A percentile compares a stretch with the other conserved stretches of the same genome.
Conservation (phyloP, 2,888 invertebrate genomes). For the Chrysina gloriosa region DNA sequence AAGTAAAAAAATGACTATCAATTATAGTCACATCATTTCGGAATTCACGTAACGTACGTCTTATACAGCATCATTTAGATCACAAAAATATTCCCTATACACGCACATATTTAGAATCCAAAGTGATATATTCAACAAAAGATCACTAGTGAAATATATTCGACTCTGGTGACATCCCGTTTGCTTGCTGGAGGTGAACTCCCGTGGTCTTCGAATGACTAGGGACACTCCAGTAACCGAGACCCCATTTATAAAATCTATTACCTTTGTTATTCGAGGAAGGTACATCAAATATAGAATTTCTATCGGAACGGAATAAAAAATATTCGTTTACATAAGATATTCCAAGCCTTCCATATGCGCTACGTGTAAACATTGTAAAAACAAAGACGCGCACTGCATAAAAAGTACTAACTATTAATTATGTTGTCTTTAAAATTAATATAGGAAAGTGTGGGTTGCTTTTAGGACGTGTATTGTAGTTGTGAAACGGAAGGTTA, state of each 20-base stretch:
- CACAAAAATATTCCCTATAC: too few relatives aligned
- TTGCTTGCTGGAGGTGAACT: slow-evolving; percentile 51
- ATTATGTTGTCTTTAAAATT: slow-evolving; percentile 26
- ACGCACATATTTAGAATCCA: neutral
- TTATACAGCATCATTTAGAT: too few relatives aligned
- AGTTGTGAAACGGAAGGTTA: slow-evolving; percentile 31
- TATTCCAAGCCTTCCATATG: neutral
- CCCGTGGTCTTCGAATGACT: slow-evolving; percentile 49
- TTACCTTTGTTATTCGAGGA: slow-evolving; percentile 48
- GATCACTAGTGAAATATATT: slow-evolving; percentile 29
- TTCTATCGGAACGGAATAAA: slow-evolving; percentile 31
- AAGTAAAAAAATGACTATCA: too few relatives aligned
- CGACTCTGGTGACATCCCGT: slow-evolving; percentile 50
- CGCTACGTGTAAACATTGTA: neutral
- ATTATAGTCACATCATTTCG: too few relatives aligned
- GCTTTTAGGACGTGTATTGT: slow-evolving; percentile 22
- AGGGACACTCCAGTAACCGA: slow-evolving; percentile 48
- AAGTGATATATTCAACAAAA: slow-evolving; percentile 9
- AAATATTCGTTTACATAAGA: neutral
- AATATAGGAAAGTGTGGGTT: slow-evolving; percentile 34
- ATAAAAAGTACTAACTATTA: slow-evolving; percentile 24
- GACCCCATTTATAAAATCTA: slow-evolving; percentile 50
- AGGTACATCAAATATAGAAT: slow-evolving; percentile 24
- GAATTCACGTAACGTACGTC: too few relatives aligned
- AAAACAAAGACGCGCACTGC: neutral